phyloP scores from a whole-genome alignment of 2,113 vertebrate species.

The Hyaena hyaena region DNA sequence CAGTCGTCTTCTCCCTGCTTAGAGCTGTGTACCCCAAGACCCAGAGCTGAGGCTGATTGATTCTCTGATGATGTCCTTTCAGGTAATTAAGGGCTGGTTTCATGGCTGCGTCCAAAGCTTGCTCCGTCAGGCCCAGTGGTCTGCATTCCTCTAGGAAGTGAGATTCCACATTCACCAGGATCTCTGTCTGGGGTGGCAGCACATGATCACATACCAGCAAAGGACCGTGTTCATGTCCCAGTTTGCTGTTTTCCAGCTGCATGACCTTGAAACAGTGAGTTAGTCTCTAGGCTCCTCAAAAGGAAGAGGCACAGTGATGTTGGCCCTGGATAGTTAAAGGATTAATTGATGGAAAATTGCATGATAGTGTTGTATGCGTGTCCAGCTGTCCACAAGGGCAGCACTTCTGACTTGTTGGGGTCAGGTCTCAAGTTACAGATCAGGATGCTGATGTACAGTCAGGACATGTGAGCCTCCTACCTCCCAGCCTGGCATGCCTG shows the following conservation, averaged over 20 bases:
- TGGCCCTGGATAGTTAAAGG: neutral
- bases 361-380: accelerated
- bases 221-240: neutral
- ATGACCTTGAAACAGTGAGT: neutral
- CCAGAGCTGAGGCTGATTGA: too few species aligned
- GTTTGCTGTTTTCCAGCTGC: neutral
- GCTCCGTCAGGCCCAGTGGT: too few species aligned
- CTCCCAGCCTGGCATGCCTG: neutral
- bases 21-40: neutral
- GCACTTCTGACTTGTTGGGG: neutral
- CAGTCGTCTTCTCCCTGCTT: neutral
- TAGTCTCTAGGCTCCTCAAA: neutral
- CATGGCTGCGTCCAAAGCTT: neutral
- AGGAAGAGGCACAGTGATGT: neutral
- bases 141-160: neutral
- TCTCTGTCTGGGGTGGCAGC: neutral
- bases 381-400: neutral
- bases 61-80: neutral
- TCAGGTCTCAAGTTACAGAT: neutral
- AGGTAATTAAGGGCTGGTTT: neutral
- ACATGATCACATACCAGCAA: neutral
- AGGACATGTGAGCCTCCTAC: neutral
- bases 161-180: neutral
- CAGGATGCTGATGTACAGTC: neutral
- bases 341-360: neutral